Conservation (phyloP, 1,140 invertebrate genomes). For the Papilio machaon region DNA sequence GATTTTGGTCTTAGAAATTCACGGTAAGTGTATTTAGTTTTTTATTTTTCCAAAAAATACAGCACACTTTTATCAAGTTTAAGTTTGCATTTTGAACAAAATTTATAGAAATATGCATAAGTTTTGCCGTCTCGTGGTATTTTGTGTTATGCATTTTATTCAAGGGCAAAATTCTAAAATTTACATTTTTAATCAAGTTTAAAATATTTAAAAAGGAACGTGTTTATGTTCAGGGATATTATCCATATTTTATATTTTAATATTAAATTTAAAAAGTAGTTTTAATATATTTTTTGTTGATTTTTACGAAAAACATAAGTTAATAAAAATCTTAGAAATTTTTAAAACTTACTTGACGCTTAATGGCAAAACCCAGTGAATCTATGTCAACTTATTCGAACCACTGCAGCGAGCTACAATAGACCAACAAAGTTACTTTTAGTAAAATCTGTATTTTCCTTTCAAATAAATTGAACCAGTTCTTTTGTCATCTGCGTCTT, state of each 20-base stretch:
- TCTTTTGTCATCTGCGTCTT: slow-evolving; percentile 6
- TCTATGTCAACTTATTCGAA: neutral
- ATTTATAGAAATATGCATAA: neutral
- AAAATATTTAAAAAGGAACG: neutral
- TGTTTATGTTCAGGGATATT: neutral
- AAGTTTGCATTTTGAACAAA: neutral
- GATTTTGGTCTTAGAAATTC: too few species aligned
- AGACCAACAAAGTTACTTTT: slow-evolving; percentile 2
- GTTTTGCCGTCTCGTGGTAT: neutral
- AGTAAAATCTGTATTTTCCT: slow-evolving; percentile 7
- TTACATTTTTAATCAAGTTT: neutral
- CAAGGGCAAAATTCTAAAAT: neutral
- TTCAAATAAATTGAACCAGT: neutral
- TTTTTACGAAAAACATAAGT: neutral
- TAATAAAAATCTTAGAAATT: neutral
- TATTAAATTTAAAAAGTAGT: neutral
- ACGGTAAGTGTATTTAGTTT: neutral
- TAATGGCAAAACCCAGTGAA: neutral
- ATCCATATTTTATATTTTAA: neutral
- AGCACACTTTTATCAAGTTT: neutral
- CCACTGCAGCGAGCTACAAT: neutral
- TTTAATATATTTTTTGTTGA: neutral
- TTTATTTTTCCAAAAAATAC: neutral
- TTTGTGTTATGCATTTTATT: neutral
- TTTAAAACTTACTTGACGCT: neutral